A percentile compares a stretch with the other conserved stretches of the same genome.
These are phyloP conservation scores for Rhyacichthys aspro DNA, from an alignment of 2,797 vertebrate genomes.

Conservation along the genomic window DNA sequence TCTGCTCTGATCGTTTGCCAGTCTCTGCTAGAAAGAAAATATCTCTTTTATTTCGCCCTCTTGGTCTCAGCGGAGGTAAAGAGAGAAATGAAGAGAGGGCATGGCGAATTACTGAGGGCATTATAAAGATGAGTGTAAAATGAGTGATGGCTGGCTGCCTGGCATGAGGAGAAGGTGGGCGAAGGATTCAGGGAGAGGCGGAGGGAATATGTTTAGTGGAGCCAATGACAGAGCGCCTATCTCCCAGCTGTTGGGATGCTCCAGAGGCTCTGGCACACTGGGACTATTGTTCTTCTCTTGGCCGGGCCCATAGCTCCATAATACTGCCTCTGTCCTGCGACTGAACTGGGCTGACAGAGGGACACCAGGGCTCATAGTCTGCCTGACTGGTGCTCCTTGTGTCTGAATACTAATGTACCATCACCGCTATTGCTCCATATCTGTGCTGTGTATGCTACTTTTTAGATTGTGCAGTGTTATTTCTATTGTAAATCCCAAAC, in stretches of 20 bases:
- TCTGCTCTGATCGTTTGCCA: conserved; percentile 75
- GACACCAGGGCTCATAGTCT: conserved; percentile 58
- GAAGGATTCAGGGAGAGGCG: conserved; percentile 45
- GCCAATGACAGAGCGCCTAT: conserved; percentile 64
- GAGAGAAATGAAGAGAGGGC: conserved; percentile 33
- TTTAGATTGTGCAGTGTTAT: neutral
- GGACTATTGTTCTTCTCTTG: conserved; percentile 77
- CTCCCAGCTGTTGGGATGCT: conserved; percentile 79
- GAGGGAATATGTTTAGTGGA: conserved; percentile 43
- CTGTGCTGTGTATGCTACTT: conserved; percentile 6
- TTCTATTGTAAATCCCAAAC: conserved; percentile 9
- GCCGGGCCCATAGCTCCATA: conserved; percentile 67
- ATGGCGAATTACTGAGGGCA: conserved; percentile 15
- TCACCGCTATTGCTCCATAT: conserved; percentile 21
- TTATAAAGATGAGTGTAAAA: conserved; percentile 35
- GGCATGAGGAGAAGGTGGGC: conserved; percentile 34
- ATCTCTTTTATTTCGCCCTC: conserved; percentile 37
- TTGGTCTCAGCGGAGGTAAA: conserved; percentile 41
- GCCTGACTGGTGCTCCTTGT: conserved; percentile 68
- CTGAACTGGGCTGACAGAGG: conserved; percentile 56
- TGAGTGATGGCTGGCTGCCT: conserved; percentile 36
- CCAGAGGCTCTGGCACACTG: conserved; percentile 72
- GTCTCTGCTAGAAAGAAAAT: conserved; percentile 54
- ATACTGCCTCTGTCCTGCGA: conserved; percentile 77
- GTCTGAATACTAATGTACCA: conserved; percentile 36